phyloP scores from a whole-genome alignment of 1,140 invertebrate species.

The Plectrocnemia conspersa region DNA sequence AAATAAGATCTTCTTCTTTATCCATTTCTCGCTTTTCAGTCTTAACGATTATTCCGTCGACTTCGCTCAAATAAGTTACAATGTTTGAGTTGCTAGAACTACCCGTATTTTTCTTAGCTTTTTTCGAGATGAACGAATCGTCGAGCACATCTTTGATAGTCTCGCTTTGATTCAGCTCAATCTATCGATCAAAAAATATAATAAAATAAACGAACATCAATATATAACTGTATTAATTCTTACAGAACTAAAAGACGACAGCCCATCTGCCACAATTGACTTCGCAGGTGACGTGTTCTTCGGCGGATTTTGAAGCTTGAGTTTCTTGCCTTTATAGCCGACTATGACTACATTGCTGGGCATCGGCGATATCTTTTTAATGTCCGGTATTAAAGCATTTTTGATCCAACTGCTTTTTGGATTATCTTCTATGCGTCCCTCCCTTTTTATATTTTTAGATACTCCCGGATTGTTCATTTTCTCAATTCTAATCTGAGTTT shows the following conservation, averaged over 20 bases:
- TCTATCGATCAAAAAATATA: too few species aligned
- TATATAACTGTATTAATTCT: too few species aligned
- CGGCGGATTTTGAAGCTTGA: constrained; percentile 26
- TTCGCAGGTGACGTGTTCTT: constrained; percentile 27
- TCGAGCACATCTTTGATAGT: neutral
- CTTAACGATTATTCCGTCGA: constrained; percentile 15
- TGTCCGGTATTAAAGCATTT: constrained; percentile 8
- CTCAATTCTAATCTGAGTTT: neutral
- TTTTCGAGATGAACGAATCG: too few species aligned
- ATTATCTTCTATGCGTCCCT: constrained; percentile 7
- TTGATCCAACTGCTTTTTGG: constrained; percentile 13
- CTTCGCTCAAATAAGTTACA: constrained; percentile 14
- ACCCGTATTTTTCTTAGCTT: too few species aligned
- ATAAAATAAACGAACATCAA: too few species aligned
- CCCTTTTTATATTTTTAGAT: neutral
- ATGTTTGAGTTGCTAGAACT: too few species aligned
- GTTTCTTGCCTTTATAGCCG: constrained; percentile 30
- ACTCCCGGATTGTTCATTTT: too few species aligned
- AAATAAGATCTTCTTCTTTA: constrained; percentile 15
- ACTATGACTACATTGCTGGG: constrained; percentile 30
- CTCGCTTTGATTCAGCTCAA: constrained; percentile 10
- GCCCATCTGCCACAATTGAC: too few species aligned
- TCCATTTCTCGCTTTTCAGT: neutral
- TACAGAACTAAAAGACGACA: too few species aligned
- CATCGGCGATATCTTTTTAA: constrained; percentile 25